These are phyloP conservation scores for Nipponia nippon DNA, from an alignment of 2,113 vertebrate species.

Conservation along the genomic window DNA sequence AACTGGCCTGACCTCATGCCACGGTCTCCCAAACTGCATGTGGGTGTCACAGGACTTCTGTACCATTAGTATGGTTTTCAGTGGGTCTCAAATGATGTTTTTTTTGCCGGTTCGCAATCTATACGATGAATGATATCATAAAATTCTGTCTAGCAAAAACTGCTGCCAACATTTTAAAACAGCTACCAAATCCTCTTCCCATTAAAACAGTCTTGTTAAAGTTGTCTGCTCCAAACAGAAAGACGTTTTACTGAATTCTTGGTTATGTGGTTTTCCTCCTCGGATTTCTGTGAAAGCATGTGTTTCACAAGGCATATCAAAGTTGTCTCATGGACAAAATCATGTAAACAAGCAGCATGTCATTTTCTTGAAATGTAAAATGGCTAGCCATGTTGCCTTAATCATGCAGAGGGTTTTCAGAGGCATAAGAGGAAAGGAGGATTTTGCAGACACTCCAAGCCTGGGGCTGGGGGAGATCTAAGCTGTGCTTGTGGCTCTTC, in stretches of 20 bases:
- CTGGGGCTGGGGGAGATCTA: background rate
- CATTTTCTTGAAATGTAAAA: background rate
- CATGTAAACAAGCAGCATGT: background rate
- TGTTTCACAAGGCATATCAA: background rate
- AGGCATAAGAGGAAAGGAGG: background rate
- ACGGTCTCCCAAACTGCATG: background rate
- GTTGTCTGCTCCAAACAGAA: background rate
- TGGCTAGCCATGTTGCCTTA: background rate
- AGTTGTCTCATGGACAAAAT: background rate
- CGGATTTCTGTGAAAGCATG: background rate
- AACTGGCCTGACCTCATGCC: background rate
- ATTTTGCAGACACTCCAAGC: background rate
- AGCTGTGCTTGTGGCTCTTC: background rate
- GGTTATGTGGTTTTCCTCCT: background rate
- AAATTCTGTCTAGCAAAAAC: background rate
- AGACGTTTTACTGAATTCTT: background rate
- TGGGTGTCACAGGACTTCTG: background rate
- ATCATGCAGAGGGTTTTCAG: background rate
- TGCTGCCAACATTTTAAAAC: background rate
- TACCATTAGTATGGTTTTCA: background rate
- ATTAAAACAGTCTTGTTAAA: constrained; percentile 1
- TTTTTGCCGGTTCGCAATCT: background rate
- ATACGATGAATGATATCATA: background rate
- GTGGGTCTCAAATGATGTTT: background rate
- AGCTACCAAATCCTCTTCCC: background rate